These are phyloP conservation scores for Yponomeuta cagnagella DNA, from an alignment of 2,888 invertebrate genomes.

Conservation along the genomic window DNA sequence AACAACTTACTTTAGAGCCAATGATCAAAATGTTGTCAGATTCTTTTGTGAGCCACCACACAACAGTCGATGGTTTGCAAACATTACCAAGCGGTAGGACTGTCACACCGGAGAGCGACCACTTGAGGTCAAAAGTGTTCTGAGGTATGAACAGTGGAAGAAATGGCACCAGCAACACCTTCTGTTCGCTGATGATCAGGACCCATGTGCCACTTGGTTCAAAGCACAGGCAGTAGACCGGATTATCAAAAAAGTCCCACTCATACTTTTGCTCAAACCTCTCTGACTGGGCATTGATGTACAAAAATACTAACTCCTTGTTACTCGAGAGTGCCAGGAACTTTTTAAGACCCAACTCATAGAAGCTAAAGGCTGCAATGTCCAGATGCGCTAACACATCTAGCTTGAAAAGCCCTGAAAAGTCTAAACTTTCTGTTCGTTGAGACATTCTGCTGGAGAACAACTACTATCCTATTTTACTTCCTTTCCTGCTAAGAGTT, in stretches of 20 bases:
- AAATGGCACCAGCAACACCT: slow-evolving; percentile 67
- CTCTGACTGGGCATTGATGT: slow-evolving; percentile 53
- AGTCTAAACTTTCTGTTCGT: slow-evolving; percentile 54
- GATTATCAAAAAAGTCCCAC: slow-evolving; percentile 68
- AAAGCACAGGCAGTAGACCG: slow-evolving; percentile 84
- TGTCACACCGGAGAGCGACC: slow-evolving; percentile 67
- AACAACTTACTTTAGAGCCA: slow-evolving; percentile 75
- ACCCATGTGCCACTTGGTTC: slow-evolving; percentile 89
- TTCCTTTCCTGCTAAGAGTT: too few relatives aligned
- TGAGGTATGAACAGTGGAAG: slow-evolving; percentile 63
- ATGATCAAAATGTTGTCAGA: slow-evolving; percentile 82
- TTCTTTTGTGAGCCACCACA: slow-evolving; percentile 87
- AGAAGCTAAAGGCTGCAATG: slow-evolving; percentile 56
- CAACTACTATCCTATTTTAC: too few relatives aligned
- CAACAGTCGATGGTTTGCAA: slow-evolving; percentile 75
- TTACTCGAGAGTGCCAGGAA: slow-evolving; percentile 63
- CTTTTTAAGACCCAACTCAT: slow-evolving; percentile 66
- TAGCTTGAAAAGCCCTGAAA: slow-evolving; percentile 66
- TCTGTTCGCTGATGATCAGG: slow-evolving; percentile 76
- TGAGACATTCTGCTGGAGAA: slow-evolving; percentile 41
- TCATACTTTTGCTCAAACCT: slow-evolving; percentile 57
- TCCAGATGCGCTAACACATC: slow-evolving; percentile 62
- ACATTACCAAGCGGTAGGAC: slow-evolving; percentile 56
- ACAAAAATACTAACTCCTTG: slow-evolving; percentile 57
- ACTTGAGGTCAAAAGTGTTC: slow-evolving; percentile 61